Evolutionary conservation across 2,797 vertebrate species (phyloP).

Genomic region (Catharus ustulatus): DNA sequence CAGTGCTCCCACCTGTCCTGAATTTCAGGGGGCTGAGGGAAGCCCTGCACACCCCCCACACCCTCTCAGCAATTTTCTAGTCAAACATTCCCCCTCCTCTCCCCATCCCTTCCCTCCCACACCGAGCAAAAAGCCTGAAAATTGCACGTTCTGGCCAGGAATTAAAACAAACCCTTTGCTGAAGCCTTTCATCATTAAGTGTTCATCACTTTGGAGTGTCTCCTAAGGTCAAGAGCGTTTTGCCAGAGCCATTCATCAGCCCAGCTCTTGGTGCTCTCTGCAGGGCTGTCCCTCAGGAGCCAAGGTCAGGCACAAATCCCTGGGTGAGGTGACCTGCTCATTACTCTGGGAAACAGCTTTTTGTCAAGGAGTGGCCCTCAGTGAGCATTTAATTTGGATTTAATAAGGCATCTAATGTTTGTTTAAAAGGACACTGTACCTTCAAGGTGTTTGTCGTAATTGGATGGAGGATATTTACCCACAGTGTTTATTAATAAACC

Average conservation of each 20-base stretch:
- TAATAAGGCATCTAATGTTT: constrained; percentile 10
- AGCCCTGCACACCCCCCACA: background rate
- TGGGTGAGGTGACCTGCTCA: background rate
- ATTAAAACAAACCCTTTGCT: constrained; percentile 30
- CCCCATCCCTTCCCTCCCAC: background rate
- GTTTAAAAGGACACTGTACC: background rate
- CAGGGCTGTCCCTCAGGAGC: background rate
- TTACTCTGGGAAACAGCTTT: background rate
- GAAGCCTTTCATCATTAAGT: constrained; percentile 44
- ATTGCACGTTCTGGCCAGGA: background rate
- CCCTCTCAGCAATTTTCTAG: background rate
- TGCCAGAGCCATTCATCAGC: constrained; percentile 36
- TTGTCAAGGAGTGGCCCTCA: background rate
- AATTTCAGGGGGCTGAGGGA: background rate
- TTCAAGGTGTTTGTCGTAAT: constrained; percentile 7
- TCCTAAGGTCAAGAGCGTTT: constrained; percentile 29
- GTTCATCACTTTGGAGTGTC: background rate
- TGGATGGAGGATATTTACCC: constrained; percentile 46
- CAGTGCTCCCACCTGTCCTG: background rate
- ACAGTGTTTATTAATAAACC: constrained; percentile 32
- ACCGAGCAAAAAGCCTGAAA: background rate
- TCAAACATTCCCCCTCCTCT: background rate
- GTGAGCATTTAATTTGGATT: background rate
- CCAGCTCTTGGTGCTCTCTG: background rate
- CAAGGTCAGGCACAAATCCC: background rate